These are phyloP conservation scores for Bolborhynchus lineola DNA, from an alignment of 2,113 vertebrate genomes.

Conservation along the genomic window DNA sequence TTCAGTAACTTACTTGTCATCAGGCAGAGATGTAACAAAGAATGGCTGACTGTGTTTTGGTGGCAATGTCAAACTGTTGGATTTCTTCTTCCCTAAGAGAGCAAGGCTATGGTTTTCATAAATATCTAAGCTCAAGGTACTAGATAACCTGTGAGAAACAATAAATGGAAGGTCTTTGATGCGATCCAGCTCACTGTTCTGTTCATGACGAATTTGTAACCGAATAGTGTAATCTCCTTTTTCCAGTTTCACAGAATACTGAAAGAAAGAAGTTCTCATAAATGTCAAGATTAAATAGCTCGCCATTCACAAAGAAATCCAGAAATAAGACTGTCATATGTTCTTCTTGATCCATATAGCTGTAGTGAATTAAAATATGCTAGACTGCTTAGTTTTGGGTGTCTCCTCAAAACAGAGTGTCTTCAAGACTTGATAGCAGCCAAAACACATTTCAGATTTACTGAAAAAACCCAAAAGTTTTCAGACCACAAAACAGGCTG, in stretches of 20 bases:
- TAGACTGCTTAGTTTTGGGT: neutral
- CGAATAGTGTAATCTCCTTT: slow-evolving; percentile 96
- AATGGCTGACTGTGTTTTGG: slow-evolving; percentile 89
- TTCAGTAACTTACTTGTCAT: slow-evolving; percentile 90
- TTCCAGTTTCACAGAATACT: slow-evolving; percentile 98
- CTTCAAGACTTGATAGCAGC: neutral
- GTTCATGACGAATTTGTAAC: slow-evolving; percentile 95
- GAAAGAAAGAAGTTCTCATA: slow-evolving; percentile 31
- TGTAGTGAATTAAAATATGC: neutral
- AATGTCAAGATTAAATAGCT: neutral
- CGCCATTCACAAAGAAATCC: neutral
- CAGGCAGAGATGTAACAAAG: slow-evolving; percentile 90
- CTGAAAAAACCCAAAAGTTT: neutral
- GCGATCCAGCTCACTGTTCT: slow-evolving; percentile 91
- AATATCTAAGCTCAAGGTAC: slow-evolving; percentile 89
- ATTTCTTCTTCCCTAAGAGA: slow-evolving; percentile 94
- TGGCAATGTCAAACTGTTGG: slow-evolving; percentile 86
- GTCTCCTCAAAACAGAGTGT: neutral
- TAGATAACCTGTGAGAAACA: slow-evolving; percentile 93
- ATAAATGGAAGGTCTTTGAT: slow-evolving; percentile 95
- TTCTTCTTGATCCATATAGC: neutral
- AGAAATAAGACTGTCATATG: neutral
- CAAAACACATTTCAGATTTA: neutral
- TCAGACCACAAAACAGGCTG: neutral
- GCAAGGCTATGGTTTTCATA: slow-evolving; percentile 93